Conservation (phyloP, 2,113 vertebrate genomes). For the Hirundichthys speculiger region DNA sequence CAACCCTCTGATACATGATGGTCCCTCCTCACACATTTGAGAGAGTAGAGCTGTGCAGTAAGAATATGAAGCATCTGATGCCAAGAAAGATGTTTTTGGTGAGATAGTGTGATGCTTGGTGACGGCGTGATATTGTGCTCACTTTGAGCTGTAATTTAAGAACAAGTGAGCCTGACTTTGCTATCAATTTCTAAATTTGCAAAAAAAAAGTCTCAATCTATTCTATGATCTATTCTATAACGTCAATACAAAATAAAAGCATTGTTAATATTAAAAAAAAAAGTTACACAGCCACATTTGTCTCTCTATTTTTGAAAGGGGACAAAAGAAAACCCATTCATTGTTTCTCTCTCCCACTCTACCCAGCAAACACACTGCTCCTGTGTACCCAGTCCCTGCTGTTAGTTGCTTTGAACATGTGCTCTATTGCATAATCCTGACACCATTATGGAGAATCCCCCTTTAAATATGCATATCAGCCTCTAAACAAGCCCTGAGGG, state of each 20-base stretch:
- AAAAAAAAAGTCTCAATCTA: no score
- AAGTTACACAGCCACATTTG: no score
- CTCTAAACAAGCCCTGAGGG: constrained; percentile 8
- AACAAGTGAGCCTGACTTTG: no score
- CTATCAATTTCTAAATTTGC: no score
- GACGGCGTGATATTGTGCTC: no score
- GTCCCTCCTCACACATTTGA: neutral
- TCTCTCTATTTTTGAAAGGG: neutral
- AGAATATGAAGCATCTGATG: constrained; percentile 9
- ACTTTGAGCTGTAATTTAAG: no score
- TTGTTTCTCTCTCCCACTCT: constrained; percentile 10
- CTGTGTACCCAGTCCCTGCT: constrained; percentile 26
- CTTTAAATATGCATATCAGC: constrained; percentile 51
- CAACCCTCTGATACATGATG: neutral
- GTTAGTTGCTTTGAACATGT: constrained; percentile 59
- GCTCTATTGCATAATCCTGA: constrained; percentile 71
- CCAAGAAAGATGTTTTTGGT: constrained; percentile 32
- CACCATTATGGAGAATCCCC: constrained; percentile 64
- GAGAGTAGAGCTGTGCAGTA: neutral
- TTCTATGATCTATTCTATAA: no score
- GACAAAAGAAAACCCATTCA: constrained; percentile 2
- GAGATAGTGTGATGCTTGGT: neutral
- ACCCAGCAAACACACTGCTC: neutral
- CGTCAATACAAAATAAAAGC: no score
- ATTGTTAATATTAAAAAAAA: no score